A percentile compares a stretch with the other conserved stretches of the same genome.
Evolutionary conservation across 1,140 invertebrate species (phyloP).

Genomic region (Drosophila obscura): DNA sequence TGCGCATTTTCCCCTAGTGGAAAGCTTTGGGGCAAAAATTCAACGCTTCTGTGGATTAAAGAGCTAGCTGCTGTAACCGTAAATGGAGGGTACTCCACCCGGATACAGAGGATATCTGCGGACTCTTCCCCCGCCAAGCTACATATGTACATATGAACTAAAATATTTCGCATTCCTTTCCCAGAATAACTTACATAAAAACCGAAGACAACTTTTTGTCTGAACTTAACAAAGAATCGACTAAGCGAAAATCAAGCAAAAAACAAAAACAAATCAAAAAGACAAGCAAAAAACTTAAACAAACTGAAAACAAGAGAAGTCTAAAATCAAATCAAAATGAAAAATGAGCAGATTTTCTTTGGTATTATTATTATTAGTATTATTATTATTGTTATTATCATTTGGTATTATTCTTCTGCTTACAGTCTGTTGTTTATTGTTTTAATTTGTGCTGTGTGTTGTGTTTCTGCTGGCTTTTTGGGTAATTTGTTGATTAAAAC

Average conservation of each 20-base stretch:
- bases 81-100: too few relatives aligned
- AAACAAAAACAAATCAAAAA: conserved; percentile 14
- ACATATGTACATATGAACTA: too few relatives aligned
- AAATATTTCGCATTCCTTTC: too few relatives aligned
- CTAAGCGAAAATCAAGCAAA: not conserved
- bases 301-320: conserved; percentile 1
- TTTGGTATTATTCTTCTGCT: conserved; percentile 49
- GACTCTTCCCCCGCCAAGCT: too few relatives aligned
- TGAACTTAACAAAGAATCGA: not conserved
- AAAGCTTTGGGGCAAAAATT: not conserved
- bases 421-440: conserved; percentile 62
- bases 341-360: conserved; percentile 44
- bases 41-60: too few relatives aligned
- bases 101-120: too few relatives aligned
- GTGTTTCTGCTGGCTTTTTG: conserved; percentile 28
- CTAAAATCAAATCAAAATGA: conserved; percentile 35
- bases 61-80: too few relatives aligned
- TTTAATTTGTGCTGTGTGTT: conserved; percentile 32
- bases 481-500: conserved; percentile 75
- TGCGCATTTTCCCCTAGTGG: conserved; percentile 1
- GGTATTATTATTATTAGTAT: conserved; percentile 49
- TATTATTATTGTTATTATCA: conserved; percentile 48
- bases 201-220: too few relatives aligned
- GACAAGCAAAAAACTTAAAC: not conserved
- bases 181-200: too few relatives aligned